Percentiles rank a stretch among this genome's conserved stretches.
These are phyloP conservation scores for Vanacampus margaritifer DNA, from an alignment of 2,113 vertebrate genomes.

Conservation along the genomic window DNA sequence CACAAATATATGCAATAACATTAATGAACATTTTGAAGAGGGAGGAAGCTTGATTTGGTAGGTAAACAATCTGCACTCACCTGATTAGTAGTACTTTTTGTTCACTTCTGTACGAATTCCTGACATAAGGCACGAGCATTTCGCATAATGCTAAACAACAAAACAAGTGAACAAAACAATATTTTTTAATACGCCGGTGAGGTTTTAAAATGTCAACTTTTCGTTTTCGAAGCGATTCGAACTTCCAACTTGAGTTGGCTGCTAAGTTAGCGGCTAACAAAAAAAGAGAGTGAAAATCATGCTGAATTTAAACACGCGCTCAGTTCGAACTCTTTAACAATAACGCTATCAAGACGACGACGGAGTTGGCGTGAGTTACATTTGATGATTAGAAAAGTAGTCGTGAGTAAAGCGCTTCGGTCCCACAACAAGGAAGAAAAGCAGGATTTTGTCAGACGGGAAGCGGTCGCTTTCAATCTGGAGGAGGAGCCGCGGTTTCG, in stretches of 20 bases:
- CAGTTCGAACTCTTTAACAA: not conserved
- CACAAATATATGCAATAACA: not conserved
- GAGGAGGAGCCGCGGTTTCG: not conserved
- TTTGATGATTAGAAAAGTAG: slow-evolving; percentile 56
- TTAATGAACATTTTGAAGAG: not conserved
- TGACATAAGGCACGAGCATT: not conserved
- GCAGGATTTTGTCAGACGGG: not conserved
- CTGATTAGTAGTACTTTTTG: not conserved
- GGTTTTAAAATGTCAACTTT: not conserved
- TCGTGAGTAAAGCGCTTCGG: slow-evolving; percentile 14
- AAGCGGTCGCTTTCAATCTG: not conserved
- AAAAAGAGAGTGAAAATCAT: not conserved
- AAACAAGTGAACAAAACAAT: not conserved
- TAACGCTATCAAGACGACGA: not conserved
- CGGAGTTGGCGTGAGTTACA: slow-evolving; percentile 14
- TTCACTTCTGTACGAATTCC: not conserved
- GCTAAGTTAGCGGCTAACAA: slow-evolving; percentile 55
- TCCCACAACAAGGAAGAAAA: slow-evolving; percentile 47
- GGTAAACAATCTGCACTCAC: not conserved
- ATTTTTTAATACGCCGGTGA: not conserved
- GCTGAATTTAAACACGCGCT: not conserved
- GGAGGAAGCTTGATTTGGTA: not conserved
- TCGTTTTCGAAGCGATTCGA: not conserved
- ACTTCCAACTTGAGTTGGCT: slow-evolving; percentile 25
- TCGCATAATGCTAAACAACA: not conserved